Percentiles rank a stretch among this genome's conserved stretches.
These are phyloP conservation scores for Drosophila saltans DNA, from an alignment of 1,140 invertebrate species.

Conservation along the genomic window DNA sequence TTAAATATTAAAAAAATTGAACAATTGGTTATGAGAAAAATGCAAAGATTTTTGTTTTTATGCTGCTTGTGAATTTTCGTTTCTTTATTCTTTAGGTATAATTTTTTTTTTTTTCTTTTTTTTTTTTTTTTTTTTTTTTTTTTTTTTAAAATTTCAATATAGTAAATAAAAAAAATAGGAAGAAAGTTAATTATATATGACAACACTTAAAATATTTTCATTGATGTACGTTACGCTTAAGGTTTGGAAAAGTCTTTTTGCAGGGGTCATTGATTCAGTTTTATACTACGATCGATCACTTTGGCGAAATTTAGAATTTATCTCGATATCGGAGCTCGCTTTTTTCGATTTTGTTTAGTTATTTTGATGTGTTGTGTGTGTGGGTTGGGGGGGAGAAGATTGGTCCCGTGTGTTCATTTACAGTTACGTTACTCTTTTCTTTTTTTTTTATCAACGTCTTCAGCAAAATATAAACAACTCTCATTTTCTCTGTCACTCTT, in stretches of 20 bases:
- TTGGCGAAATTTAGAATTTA: constrained; percentile 64
- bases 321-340: constrained; percentile 37
- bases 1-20: constrained; percentile 35
- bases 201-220: constrained; percentile 60
- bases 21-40: constrained; percentile 71
- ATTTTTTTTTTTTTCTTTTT: constrained; percentile 10
- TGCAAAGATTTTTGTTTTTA: constrained; percentile 64
- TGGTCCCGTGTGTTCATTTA: constrained; percentile 31
- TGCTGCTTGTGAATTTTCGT: constrained; percentile 65
- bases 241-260: constrained; percentile 58
- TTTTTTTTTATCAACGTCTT: constrained; percentile 57
- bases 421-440: constrained; percentile 64
- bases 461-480: constrained; percentile 70
- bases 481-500: constrained; percentile 69
- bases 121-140: constrained; percentile 19
- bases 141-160: constrained; percentile 30
- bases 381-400: constrained; percentile 22
- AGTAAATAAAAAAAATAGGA: constrained; percentile 49
- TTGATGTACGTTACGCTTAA: constrained; percentile 65
- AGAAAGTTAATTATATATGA: constrained; percentile 4
- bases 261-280: constrained; percentile 36
- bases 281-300: constrained; percentile 48
- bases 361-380: constrained; percentile 3
- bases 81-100: constrained; percentile 59
- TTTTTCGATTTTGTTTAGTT: constrained; percentile 14